phyloP scores from a whole-genome alignment of 2,888 invertebrate genomes.

The Bruchidius siliquastri region DNA sequence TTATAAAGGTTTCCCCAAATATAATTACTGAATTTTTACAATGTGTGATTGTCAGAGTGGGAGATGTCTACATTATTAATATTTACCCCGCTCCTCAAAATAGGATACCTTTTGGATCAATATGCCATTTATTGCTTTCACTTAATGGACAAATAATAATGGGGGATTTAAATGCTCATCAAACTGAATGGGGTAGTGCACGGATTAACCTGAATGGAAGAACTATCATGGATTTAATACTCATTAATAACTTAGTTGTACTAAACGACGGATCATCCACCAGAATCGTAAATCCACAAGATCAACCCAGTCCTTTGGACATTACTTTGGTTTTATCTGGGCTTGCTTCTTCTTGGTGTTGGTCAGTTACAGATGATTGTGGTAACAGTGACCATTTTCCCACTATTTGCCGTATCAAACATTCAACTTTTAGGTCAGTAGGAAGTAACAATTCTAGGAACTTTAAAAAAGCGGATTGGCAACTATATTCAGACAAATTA shows the following conservation, averaged over 20 bases:
- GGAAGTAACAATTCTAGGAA: too few relatives aligned
- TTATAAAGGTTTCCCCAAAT: background rate
- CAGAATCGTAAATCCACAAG: background rate
- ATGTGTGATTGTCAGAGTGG: background rate
- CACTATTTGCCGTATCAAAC: too few relatives aligned
- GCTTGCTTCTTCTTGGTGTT: too few relatives aligned
- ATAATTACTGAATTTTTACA: background rate
- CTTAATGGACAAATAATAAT: conserved; percentile 1
- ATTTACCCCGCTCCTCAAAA: conserved; percentile 1
- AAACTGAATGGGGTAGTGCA: background rate
- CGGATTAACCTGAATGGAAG: background rate
- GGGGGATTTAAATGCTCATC: conserved; percentile 3
- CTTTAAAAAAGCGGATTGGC: too few relatives aligned
- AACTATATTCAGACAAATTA: too few relatives aligned
- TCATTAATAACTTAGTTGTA: background rate
- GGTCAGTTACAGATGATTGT: too few relatives aligned
- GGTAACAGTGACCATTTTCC: too few relatives aligned
- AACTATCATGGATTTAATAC: background rate
- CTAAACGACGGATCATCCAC: conserved; percentile 6
- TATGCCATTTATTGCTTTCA: background rate
- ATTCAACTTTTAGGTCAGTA: too few relatives aligned
- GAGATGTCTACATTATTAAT: conserved; percentile 3
- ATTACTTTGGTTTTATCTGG: background rate
- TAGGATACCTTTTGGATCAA: background rate
- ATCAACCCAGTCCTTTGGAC: background rate